phyloP scores from a whole-genome alignment of 1,140 invertebrate genomes.

The Tetranychus cinnabarinus region DNA sequence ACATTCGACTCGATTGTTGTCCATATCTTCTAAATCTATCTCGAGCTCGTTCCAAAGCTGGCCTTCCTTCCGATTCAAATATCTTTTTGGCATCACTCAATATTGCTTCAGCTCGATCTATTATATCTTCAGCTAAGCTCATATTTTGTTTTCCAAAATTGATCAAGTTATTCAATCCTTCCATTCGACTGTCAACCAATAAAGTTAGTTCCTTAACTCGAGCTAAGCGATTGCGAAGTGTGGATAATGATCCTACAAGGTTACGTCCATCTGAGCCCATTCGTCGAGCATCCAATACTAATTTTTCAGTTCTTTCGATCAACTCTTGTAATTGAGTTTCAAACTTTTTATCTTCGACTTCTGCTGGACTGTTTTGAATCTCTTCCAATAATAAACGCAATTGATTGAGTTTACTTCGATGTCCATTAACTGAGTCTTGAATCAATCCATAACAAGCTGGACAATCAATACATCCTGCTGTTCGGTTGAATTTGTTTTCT shows the following conservation, averaged over 20 bases:
- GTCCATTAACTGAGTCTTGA: constrained; percentile 55
- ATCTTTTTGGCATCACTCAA: constrained; percentile 43
- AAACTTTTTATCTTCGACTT: constrained; percentile 60
- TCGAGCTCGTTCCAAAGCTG: constrained; percentile 48
- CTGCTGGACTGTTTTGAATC: constrained; percentile 44
- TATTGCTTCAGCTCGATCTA: constrained; percentile 41
- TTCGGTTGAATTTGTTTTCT: constrained; percentile 67
- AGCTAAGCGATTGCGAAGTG: constrained; percentile 36
- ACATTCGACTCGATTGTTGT: constrained; percentile 71
- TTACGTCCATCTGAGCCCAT: constrained; percentile 30
- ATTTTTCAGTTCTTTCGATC: constrained; percentile 37
- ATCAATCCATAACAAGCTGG: constrained; percentile 80
- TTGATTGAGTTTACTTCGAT: constrained; percentile 45
- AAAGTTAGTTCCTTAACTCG: constrained; percentile 28
- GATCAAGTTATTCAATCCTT: constrained; percentile 19
- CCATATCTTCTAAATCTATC: constrained; percentile 62
- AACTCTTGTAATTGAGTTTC: constrained; percentile 45
- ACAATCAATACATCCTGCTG: constrained; percentile 58
- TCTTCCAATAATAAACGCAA: constrained; percentile 40
- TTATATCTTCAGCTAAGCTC: constrained; percentile 43
- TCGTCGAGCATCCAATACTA: constrained; percentile 40
- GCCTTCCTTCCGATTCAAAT: constrained; percentile 49
- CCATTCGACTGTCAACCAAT: constrained; percentile 18
- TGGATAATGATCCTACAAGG: constrained; percentile 37
- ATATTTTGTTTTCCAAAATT: constrained; percentile 27